These are phyloP conservation scores for Marcusenius ussheri DNA, from an alignment of 2,113 vertebrate genomes.

Conservation along the genomic window DNA sequence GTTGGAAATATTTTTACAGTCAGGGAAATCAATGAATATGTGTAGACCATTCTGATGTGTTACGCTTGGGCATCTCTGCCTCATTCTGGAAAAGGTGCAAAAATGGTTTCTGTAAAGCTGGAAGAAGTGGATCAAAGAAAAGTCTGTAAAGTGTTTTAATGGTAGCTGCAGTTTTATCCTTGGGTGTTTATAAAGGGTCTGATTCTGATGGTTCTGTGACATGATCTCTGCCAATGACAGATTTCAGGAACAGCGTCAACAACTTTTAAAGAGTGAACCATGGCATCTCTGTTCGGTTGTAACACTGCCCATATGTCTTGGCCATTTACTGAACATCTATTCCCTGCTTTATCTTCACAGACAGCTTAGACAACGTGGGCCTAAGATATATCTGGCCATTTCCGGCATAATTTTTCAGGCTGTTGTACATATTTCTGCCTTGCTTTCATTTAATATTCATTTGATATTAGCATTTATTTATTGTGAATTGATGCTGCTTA, in stretches of 20 bases:
- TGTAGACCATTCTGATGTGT: neutral
- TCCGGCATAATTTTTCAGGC: neutral
- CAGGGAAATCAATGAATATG: neutral
- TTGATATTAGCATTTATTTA: constrained; percentile 7
- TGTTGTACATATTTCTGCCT: neutral
- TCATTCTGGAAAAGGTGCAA: neutral
- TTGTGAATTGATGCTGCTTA: neutral
- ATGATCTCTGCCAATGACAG: neutral
- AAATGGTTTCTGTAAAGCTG: neutral
- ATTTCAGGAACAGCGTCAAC: neutral
- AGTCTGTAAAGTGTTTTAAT: neutral
- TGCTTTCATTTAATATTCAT: neutral
- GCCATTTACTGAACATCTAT: neutral
- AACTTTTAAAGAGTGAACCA: neutral
- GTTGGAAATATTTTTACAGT: neutral
- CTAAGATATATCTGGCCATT: neutral
- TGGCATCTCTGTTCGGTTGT: neutral
- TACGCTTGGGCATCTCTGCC: neutral
- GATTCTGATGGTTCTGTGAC: neutral
- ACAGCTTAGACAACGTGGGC: no score
- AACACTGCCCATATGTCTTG: neutral
- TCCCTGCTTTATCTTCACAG: neutral
- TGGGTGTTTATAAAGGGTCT: neutral
- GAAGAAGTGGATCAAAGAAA: neutral
- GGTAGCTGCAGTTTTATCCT: neutral